Percentiles rank a stretch among this genome's conserved stretches.
Conservation (phyloP, 1,140 invertebrate genomes). For the Heliothis subflexa region DNA sequence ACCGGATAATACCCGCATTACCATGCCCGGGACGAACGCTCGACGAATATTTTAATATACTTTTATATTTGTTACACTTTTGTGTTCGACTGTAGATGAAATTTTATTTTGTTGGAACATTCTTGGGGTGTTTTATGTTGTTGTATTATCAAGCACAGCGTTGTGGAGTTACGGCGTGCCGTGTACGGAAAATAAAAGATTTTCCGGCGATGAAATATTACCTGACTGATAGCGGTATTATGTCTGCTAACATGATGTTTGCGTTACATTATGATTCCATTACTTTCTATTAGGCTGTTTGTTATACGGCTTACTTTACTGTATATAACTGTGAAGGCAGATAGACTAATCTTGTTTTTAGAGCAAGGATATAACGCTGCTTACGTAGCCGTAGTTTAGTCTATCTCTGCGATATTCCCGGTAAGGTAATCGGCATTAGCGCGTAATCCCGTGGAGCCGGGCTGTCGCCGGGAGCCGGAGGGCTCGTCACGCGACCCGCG, state of each 20-base stretch:
- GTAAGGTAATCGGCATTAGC: constrained; percentile 23
- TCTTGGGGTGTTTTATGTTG: constrained; percentile 1
- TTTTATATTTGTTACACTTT: constrained; percentile 37
- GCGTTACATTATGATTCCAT: neutral
- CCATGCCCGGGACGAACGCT: constrained; percentile 38
- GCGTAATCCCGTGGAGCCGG: constrained; percentile 14
- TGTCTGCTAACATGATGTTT: neutral
- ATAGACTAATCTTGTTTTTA: too few species aligned
- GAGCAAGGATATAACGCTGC: too few species aligned
- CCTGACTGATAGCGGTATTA: neutral
- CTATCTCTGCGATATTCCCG: constrained; percentile 5
- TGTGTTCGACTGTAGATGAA: constrained; percentile 28
- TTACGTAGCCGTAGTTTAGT: neutral
- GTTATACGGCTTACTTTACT: neutral
- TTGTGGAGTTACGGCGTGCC: neutral
- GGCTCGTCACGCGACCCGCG: constrained; percentile 37
- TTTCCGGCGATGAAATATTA: neutral
- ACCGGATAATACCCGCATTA: constrained; percentile 57
- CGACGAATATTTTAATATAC: constrained; percentile 27
- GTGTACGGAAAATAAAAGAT: neutral
- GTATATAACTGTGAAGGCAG: too few species aligned
- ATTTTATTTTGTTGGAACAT: constrained; percentile 4
- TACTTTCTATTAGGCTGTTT: neutral
- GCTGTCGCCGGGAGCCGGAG: constrained; percentile 2
- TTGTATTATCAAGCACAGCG: constrained; percentile 28